These are phyloP conservation scores for Tichodroma muraria DNA, from an alignment of 2,113 vertebrate species.

Conservation along the genomic window DNA sequence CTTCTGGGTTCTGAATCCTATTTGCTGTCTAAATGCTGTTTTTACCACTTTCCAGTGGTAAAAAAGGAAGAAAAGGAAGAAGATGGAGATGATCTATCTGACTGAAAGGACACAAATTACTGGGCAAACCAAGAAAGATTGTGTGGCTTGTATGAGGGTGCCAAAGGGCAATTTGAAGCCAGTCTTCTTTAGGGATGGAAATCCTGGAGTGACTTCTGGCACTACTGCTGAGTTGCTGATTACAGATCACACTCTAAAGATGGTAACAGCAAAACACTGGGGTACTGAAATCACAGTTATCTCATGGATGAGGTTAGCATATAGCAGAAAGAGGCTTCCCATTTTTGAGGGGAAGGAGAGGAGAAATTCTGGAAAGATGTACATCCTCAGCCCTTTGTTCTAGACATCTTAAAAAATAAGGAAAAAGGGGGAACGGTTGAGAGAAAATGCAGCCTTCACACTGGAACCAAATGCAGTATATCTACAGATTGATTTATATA, in stretches of 20 bases:
- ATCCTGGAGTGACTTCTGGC: not conserved
- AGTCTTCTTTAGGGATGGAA: not conserved
- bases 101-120: not conserved
- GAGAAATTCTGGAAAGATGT: not conserved
- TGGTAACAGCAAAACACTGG: not conserved
- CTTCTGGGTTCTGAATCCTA: not conserved
- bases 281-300: not conserved
- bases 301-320: not conserved
- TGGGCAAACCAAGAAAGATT: not conserved
- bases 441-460: not conserved
- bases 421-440: not conserved
- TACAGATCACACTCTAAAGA: not conserved
- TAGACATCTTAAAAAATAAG: not conserved
- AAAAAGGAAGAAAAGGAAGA: not conserved
- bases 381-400: not conserved
- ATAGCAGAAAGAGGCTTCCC: not conserved
- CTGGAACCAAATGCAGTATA: not conserved
- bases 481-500: not conserved
- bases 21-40: not conserved
- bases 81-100: not conserved
- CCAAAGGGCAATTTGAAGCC: not conserved
- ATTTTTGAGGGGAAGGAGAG: not conserved
- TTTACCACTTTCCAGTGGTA: too few relatives aligned
- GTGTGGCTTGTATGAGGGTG: not conserved
- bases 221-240: not conserved